Base-by-base conservation (phyloP, 2,113 vertebrate species). In the Indicator maculatus region DNA sequence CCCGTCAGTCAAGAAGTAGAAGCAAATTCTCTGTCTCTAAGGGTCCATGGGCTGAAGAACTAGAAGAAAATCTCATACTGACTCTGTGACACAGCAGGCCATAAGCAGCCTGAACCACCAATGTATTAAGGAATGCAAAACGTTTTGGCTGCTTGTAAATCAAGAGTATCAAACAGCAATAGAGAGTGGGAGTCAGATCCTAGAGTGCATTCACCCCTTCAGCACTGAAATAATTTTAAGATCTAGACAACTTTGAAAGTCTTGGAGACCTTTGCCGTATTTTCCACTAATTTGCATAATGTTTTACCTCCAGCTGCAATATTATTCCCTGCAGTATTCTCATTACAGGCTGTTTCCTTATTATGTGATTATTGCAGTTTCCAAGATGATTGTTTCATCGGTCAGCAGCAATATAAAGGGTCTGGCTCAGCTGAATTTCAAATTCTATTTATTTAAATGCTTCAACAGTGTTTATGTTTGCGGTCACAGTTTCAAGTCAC, bases 361-460 rank as follows among this genome's bases (percentile, higher is more conserved):
- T 63, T 87, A 80, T 56, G 44, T 44, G 69, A 67, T 93, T 87
- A 91, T 67, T 74, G 33, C 38, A 56, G 41, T 88, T 96, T 94
- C 80, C 23, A 73, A 95, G 79, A 71, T 24, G 67, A 79, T 70
- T 85, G 21, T 70, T 93, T 85, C 71, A 74, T 91, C 69, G 77
- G 38, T 83, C 61, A 77, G 79, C 69, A 95, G n/a, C 45, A 71
- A 56, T 53, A 60, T 21, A 85, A 79, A 6, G 16, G 6, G 30
- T 85, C 28, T 85, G 84, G 56, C 12, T 83, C 73, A 90, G 90
- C 88, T 78, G 2, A 60, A n/a, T 89, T 70, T 79, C 53, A 88
- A 50, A 58, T n/a, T n/a, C 6, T 85, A 36, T 59, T 87, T 87
- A 87, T 87, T 92, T 76, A 89, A 93, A 89, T 77, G 13, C 1